Conservation (phyloP, 2,797 vertebrate genomes). For the Ceryle rudis region DNA sequence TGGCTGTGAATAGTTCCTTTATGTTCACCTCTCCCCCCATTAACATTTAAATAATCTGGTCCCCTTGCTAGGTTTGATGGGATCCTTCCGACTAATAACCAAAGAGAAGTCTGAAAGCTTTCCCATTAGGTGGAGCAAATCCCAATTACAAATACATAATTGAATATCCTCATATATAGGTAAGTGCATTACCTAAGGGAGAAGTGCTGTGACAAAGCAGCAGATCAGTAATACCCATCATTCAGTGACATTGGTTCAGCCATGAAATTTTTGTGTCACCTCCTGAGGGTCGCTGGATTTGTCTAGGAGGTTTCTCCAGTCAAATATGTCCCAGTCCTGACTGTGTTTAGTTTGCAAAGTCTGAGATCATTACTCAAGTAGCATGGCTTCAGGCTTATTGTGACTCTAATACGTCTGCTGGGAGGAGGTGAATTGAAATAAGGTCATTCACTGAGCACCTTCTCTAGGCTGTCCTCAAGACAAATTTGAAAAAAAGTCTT, state of each 20-base stretch:
- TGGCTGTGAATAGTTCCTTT: constrained; percentile 1
- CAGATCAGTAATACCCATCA: not conserved
- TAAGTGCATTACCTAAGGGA: not conserved
- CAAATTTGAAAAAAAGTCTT: not conserved
- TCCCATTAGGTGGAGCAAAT: not conserved
- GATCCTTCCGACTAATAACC: not conserved
- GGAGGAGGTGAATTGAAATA: not conserved
- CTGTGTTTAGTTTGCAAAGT: not conserved
- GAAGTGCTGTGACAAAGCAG: not conserved
- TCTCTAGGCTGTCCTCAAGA: not conserved
- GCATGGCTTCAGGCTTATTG: not conserved
- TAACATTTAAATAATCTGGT: constrained; percentile 12
- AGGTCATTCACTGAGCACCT: not conserved
- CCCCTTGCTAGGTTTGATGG: not conserved
- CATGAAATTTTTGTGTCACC: not conserved
- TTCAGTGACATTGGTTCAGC: not conserved
- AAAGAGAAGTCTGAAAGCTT: not conserved
- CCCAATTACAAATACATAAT: not conserved
- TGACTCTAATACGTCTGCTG: not conserved
- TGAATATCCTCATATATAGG: not conserved
- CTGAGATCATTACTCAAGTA: not conserved
- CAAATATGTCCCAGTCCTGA: not conserved
- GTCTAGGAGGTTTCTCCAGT: not conserved
- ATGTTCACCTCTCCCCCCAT: not conserved
- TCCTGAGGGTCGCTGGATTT: not conserved